Conservation (phyloP, 64 coral and sea anemone genomes). For the Stylophora pistillata region DNA sequence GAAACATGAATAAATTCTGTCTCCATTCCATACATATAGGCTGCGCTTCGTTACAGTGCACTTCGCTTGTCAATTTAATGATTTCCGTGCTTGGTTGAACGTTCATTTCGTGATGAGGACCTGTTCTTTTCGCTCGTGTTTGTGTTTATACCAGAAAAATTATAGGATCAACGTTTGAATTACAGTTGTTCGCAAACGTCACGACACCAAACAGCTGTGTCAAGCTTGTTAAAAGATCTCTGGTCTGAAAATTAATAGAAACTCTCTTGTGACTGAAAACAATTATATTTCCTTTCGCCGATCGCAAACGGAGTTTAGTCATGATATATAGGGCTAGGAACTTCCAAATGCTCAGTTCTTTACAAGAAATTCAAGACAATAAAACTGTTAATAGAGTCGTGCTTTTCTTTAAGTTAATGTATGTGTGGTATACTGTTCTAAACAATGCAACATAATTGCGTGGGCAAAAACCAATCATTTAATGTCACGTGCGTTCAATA, state of each 20-base stretch:
- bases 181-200: not conserved
- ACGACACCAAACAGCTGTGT: not conserved
- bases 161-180: not conserved
- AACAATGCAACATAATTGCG: conserved; percentile 2
- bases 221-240: not conserved
- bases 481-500: not conserved
- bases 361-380: too few species aligned
- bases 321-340: too few species aligned
- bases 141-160: not conserved
- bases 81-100: not conserved
- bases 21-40: not conserved
- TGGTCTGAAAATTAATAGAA: not conserved
- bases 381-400: not conserved
- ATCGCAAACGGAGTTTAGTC: not conserved
- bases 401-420: not conserved
- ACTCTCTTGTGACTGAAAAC: not conserved
- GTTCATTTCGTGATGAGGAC: not conserved
- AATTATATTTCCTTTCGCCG: not conserved
- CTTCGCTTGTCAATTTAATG: conserved; percentile 1
- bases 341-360: too few species aligned
- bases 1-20: not conserved
- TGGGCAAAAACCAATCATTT: not conserved
- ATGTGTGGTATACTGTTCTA: not conserved
- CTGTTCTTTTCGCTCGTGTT: not conserved
- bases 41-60: not conserved